These are phyloP conservation scores for Drosophila acutilabella DNA, from an alignment of 2,888 invertebrate genomes.

Conservation along the genomic window DNA sequence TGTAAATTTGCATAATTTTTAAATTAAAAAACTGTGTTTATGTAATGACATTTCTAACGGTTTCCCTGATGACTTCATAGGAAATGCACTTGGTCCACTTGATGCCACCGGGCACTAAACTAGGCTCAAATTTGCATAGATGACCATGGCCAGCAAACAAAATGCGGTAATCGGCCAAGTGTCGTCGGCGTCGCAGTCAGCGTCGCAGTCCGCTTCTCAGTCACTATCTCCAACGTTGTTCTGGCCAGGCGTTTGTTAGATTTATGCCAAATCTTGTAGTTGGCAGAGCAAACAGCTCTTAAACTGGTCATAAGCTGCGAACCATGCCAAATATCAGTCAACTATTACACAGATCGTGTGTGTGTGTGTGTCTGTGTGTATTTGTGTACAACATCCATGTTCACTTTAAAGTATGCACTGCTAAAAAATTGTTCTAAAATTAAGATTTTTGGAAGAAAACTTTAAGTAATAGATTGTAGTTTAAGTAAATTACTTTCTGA, in stretches of 20 bases:
- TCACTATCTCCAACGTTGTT: constrained; percentile 13
- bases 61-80: constrained; percentile 72
- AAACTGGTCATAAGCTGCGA: constrained; percentile 51
- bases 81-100: constrained; percentile 25
- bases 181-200: constrained; percentile 4
- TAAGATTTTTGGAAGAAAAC: background rate
- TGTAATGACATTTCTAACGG: constrained; percentile 77
- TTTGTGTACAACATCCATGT: constrained; percentile 11
- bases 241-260: constrained; percentile 44
- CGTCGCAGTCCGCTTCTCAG: background rate
- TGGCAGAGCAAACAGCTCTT: constrained; percentile 21
- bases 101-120: constrained; percentile 39
- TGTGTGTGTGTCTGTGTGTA: background rate
- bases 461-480: too few relatives aligned
- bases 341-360: constrained; percentile 7
- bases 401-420: constrained; percentile 9
- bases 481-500: too few relatives aligned
- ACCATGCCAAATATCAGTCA: constrained; percentile 61
- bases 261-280: constrained; percentile 44
- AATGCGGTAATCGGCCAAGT: constrained; percentile 47
- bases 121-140: constrained; percentile 68
- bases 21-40: constrained; percentile 74
- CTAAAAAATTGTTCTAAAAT: background rate
- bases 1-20: constrained; percentile 72
- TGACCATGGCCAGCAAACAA: constrained; percentile 31